Evolutionary conservation across 2,113 vertebrate genomes (phyloP).

Genomic region (Pseudorasbora parva): DNA sequence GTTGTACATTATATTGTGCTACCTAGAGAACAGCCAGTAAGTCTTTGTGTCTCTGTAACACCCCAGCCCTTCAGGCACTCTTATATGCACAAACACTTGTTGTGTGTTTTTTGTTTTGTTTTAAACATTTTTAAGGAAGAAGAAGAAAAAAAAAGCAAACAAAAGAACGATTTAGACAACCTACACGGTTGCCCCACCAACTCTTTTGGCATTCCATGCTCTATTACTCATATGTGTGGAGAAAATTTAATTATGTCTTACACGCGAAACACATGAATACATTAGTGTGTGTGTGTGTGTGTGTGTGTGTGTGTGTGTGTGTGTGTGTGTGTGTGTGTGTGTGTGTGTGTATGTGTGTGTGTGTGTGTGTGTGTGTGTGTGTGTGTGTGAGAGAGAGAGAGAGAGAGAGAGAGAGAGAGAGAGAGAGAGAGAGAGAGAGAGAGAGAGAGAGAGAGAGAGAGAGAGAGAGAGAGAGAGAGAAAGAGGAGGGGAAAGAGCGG

Average conservation of each 20-base stretch:
- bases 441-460: no score
- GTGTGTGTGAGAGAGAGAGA: no score
- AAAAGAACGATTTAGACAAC: conserved; percentile 31
- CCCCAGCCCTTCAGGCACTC: neutral
- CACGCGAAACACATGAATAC: conserved; percentile 42
- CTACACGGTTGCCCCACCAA: conserved; percentile 11
- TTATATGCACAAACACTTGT: neutral
- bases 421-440: no score
- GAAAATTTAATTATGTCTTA: conserved; percentile 50
- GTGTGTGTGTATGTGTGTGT: no score
- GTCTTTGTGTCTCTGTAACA: conserved; percentile 22
- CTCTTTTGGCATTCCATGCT: neutral
- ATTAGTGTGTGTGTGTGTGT: neutral
- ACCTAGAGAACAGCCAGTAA: conserved; percentile 11
- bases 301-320: no score
- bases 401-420: no score
- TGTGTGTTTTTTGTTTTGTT: neutral
- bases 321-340: no score
- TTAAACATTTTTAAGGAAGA: neutral
- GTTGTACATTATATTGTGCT: conserved; percentile 27
- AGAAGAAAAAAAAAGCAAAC: conserved; percentile 21
- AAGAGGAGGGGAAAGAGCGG: neutral
- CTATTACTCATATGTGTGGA: conserved; percentile 38
- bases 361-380: no score
- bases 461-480: neutral